phyloP scores from a whole-genome alignment of 2,113 vertebrate genomes.

The Ochotona princeps region DNA sequence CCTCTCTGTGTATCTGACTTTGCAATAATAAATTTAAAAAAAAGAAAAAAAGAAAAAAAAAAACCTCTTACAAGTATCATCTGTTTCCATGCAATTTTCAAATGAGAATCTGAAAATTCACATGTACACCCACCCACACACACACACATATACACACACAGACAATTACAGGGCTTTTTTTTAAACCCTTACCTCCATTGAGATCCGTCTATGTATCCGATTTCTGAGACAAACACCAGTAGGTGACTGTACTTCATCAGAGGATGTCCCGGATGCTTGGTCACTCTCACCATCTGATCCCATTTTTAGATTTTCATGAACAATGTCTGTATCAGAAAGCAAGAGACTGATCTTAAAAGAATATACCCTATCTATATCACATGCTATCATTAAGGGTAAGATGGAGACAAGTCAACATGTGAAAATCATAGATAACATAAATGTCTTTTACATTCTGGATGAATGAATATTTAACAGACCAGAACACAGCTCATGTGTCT shows the following conservation, averaged over 20 bases:
- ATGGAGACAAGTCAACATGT: not conserved
- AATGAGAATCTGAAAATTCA: slow-evolving; percentile 2
- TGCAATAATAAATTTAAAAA: slow-evolving; percentile 11
- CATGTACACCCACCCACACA: not conserved
- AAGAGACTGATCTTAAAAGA: slow-evolving; percentile 26
- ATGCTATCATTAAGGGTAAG: not conserved
- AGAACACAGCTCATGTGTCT: slow-evolving; percentile 36
- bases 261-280: slow-evolving; percentile 98
- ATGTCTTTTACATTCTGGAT: not conserved
- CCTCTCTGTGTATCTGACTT: not conserved
- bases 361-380: not conserved
- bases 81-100: not conserved
- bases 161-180: not conserved
- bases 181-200: slow-evolving; percentile 93
- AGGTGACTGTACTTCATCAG: slow-evolving; percentile 98
- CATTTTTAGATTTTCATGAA: slow-evolving; percentile 99
- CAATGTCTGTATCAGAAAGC: slow-evolving; percentile 91
- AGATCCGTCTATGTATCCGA: slow-evolving; percentile 95
- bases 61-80: not conserved
- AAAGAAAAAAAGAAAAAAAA: not conserved
- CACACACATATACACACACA: not conserved
- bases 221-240: slow-evolving; percentile 97
- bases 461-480: not conserved
- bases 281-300: slow-evolving; percentile 99
- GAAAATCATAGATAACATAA: slow-evolving; percentile 39